Conservation (phyloP, 2,113 vertebrate species). For the Hyla sarda region DNA sequence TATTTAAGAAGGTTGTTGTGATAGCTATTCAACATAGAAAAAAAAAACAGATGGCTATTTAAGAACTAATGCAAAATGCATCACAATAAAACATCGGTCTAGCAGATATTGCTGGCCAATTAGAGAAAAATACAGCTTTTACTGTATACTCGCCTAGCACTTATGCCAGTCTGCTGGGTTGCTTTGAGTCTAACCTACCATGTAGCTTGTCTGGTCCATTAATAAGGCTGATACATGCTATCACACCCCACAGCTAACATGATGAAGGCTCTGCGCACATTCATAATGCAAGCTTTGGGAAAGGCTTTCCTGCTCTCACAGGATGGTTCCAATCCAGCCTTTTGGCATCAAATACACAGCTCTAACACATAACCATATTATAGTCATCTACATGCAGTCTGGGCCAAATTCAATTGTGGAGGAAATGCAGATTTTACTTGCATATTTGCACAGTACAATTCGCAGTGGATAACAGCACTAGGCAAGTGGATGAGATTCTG, state of each 20-base stretch:
- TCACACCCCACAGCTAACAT: neutral
- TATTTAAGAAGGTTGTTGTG: conserved; percentile 28
- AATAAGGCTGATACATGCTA: neutral
- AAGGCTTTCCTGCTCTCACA: neutral
- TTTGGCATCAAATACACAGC: neutral
- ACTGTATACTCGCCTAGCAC: neutral
- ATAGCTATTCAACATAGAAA: neutral
- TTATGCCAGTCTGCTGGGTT: neutral
- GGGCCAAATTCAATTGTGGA: too few relatives aligned
- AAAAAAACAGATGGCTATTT: conserved; percentile 52
- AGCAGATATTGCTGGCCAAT: conserved; percentile 47
- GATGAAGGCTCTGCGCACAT: neutral
- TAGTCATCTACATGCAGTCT: neutral
- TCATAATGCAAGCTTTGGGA: neutral
- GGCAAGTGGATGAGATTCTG: too few relatives aligned
- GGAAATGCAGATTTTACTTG: too few relatives aligned
- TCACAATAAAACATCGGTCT: conserved; percentile 40
- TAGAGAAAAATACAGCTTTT: conserved; percentile 40
- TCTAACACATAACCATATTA: too few relatives aligned
- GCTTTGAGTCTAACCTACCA: neutral
- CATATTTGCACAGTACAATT: too few relatives aligned
- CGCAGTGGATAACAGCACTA: too few relatives aligned
- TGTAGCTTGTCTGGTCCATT: neutral
- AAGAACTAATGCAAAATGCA: conserved; percentile 50
- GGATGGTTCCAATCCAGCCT: neutral